phyloP scores from a whole-genome alignment of 53 echinoderm and acorn worm genomes.

The Zoroaster sp. region DNA sequence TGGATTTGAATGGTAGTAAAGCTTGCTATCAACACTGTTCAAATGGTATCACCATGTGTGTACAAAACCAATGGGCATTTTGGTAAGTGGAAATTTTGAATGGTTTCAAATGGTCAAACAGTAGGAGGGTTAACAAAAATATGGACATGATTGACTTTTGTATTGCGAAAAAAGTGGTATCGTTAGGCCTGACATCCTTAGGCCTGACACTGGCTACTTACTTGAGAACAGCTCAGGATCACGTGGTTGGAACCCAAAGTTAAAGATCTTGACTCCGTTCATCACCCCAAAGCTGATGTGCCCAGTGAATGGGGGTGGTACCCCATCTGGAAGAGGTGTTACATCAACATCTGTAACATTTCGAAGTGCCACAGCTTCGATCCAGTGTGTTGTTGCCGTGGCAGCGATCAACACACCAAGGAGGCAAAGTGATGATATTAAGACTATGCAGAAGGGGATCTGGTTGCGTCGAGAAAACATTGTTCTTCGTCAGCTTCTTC shows the following conservation, averaged over 20 bases:
- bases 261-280: slow-evolving; percentile 34
- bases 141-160: too few relatives aligned
- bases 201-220: too few relatives aligned
- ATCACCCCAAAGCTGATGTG: slow-evolving; percentile 43
- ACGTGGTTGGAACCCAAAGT: background rate
- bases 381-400: slow-evolving; percentile 6
- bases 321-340: background rate
- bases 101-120: too few relatives aligned
- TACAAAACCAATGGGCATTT: too few relatives aligned
- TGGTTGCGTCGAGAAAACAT: slow-evolving; percentile 13
- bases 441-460: slow-evolving; percentile 17
- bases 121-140: too few relatives aligned
- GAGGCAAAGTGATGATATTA: background rate
- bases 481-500: too few relatives aligned
- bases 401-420: background rate
- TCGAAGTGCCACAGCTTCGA: slow-evolving; percentile 13
- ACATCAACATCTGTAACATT: background rate
- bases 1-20: too few relatives aligned
- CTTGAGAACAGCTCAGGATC: slow-evolving; percentile 12
- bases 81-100: too few relatives aligned
- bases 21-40: too few relatives aligned
- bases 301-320: slow-evolving; percentile 4
- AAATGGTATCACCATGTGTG: too few relatives aligned
- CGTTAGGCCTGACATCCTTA: too few relatives aligned
- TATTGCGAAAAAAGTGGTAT: too few relatives aligned